Evolutionary conservation across 2,113 vertebrate genomes (phyloP).

Genomic region (Psophia crepitans): DNA sequence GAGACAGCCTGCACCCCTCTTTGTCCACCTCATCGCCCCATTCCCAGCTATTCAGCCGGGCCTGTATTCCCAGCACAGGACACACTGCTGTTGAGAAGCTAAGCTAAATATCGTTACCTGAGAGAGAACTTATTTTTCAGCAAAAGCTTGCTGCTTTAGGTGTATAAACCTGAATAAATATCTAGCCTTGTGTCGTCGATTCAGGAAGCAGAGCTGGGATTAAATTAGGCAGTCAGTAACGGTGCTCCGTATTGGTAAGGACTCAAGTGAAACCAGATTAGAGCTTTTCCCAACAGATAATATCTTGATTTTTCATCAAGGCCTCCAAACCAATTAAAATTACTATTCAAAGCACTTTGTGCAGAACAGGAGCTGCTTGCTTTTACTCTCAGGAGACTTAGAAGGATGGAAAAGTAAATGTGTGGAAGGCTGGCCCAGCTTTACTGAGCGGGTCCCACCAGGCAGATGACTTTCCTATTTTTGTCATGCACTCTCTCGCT

Average conservation of each 20-base stretch:
- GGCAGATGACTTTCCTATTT: not conserved
- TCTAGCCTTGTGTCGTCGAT: not conserved
- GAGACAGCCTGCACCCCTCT: not conserved
- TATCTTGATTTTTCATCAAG: constrained; percentile 11
- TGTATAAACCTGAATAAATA: not conserved
- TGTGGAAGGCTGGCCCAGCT: not conserved
- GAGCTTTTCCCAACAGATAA: not conserved
- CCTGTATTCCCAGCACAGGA: not conserved
- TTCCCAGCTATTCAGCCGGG: not conserved
- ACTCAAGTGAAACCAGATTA: constrained; percentile 13
- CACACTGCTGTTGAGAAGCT: not conserved
- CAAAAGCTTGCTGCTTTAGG: not conserved
- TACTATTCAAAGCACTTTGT: not conserved
- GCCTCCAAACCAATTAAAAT: constrained; percentile 12
- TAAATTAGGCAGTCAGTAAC: not conserved
- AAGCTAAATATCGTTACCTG: not conserved
- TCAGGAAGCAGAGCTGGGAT: not conserved
- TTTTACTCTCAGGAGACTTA: not conserved
- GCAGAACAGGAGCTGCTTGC: not conserved
- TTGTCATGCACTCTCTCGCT: not conserved
- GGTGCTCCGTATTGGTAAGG: not conserved
- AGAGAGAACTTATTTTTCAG: not conserved
- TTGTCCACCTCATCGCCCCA: fast-evolving
- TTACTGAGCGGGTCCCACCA: not conserved
- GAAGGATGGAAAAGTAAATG: not conserved